A percentile compares a stretch with the other conserved stretches of the same genome.
Conservation (phyloP, 2,113 vertebrate species). For the Notechis scutatus region DNA sequence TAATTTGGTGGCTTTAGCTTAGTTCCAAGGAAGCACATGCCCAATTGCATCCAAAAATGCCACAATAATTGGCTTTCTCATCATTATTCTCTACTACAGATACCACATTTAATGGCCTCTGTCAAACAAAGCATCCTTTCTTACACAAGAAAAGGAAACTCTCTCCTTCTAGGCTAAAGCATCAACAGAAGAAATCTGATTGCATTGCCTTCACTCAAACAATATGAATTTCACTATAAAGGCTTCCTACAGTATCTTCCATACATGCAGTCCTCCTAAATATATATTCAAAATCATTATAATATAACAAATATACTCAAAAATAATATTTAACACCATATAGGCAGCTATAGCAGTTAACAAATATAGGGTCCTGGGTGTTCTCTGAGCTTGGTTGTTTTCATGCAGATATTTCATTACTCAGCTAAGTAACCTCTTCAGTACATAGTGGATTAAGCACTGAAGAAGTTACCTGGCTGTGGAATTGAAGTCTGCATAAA, state of each 20-base stretch:
- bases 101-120: slow-evolving; percentile 24
- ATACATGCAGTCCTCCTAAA: not conserved
- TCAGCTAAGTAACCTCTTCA: not conserved
- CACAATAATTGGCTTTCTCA: slow-evolving; percentile 62
- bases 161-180: not conserved
- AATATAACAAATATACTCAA: not conserved
- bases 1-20: slow-evolving; percentile 58
- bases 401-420: not conserved
- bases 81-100: slow-evolving; percentile 59
- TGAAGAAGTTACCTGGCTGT: not conserved
- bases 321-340: not conserved
- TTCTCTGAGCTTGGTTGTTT: not conserved
- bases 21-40: slow-evolving; percentile 48
- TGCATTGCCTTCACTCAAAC: not conserved
- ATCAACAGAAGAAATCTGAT: not conserved
- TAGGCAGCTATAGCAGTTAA: not conserved
- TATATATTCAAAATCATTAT: not conserved
- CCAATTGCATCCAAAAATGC: slow-evolving; percentile 13
- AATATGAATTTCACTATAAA: not conserved
- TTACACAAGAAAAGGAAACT: not conserved
- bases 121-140: not conserved
- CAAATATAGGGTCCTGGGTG: not conserved
- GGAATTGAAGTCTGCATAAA: not conserved
- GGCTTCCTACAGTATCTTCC: not conserved
- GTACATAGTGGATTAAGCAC: not conserved